These are phyloP conservation scores for Rhodophaea formosa DNA, from an alignment of 2,888 invertebrate genomes.

Conservation along the genomic window DNA sequence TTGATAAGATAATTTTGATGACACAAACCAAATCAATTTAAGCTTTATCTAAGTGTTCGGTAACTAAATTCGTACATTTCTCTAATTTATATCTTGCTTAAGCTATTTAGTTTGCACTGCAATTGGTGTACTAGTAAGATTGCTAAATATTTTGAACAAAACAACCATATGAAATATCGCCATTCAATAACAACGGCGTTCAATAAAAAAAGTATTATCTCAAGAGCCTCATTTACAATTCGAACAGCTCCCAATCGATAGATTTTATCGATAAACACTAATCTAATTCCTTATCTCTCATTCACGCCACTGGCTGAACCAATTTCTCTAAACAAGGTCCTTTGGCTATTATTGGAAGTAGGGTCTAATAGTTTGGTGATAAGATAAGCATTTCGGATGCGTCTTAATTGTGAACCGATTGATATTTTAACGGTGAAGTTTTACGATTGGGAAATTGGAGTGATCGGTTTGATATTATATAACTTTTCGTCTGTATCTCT, in stretches of 20 bases:
- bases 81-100: too few relatives aligned
- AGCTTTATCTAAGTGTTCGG: too few relatives aligned
- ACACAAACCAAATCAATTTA: too few relatives aligned
- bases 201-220: background rate
- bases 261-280: slow-evolving; percentile 43
- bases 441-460: slow-evolving; percentile 8
- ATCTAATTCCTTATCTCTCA: slow-evolving; percentile 49
- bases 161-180: too few relatives aligned
- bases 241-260: slow-evolving; percentile 1
- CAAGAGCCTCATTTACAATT: background rate
- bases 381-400: slow-evolving; percentile 55
- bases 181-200: background rate
- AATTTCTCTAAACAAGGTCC: slow-evolving; percentile 43
- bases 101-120: too few relatives aligned
- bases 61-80: too few relatives aligned
- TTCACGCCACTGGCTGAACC: slow-evolving; percentile 50
- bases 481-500: too few relatives aligned
- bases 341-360: slow-evolving; percentile 49
- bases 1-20: too few relatives aligned
- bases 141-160: too few relatives aligned
- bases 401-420: slow-evolving; percentile 37
- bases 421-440: slow-evolving; percentile 19
- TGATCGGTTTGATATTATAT: too few relatives aligned
- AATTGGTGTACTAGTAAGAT: too few relatives aligned
- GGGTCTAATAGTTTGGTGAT: slow-evolving; percentile 50